Percentiles rank a stretch among this genome's conserved stretches.
These are phyloP conservation scores for Escarpia spicata DNA, from an alignment of 2,888 invertebrate species.

Conservation along the genomic window DNA sequence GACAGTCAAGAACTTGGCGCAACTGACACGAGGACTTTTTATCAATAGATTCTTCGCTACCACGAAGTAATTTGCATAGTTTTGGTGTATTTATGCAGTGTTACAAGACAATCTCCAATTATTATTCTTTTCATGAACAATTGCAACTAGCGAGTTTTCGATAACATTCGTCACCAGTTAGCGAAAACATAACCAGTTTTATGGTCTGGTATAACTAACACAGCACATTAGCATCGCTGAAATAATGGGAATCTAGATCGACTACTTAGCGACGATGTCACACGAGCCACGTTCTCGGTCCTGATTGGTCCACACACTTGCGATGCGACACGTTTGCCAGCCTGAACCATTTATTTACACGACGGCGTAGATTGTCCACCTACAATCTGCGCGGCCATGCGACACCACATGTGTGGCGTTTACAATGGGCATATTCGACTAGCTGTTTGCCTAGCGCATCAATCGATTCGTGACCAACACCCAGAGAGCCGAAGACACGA, in stretches of 20 bases:
- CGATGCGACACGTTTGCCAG: neutral
- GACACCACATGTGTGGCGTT: neutral
- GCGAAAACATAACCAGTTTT: neutral
- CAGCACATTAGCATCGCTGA: neutral
- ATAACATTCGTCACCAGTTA: neutral
- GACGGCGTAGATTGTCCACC: neutral
- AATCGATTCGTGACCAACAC: neutral
- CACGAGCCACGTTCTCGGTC: neutral
- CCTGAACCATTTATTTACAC: neutral
- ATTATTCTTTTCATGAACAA: neutral
- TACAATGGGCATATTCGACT: neutral
- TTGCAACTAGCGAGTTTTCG: too few relatives aligned
- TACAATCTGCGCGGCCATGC: neutral
- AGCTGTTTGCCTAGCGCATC: neutral
- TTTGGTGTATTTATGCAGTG: neutral
- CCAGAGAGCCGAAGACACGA: neutral
- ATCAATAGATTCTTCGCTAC: neutral
- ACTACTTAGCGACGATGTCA: neutral
- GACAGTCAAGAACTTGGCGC: neutral
- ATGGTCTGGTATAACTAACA: neutral
- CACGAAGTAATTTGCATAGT: neutral
- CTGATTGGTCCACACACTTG: neutral
- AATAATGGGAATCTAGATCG: neutral
- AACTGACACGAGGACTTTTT: neutral
- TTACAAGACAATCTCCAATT: neutral